Percentiles rank a stretch among this genome's conserved stretches.
phyloP scores from a whole-genome alignment of 2,797 vertebrate species.

The Rallus crepitans region DNA sequence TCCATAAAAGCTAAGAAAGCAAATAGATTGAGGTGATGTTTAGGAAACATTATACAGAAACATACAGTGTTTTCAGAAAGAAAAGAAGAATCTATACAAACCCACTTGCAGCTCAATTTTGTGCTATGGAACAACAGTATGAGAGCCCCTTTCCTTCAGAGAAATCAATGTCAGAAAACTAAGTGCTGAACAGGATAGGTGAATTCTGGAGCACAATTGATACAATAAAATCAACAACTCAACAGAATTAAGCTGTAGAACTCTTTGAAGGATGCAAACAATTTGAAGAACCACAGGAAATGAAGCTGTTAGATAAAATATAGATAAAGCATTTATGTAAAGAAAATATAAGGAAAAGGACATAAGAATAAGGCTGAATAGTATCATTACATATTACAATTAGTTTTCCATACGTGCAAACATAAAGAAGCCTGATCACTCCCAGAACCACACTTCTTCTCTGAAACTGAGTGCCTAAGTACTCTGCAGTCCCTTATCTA shows the following conservation, averaged over 20 bases:
- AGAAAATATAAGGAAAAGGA: not conserved
- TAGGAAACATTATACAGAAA: not conserved
- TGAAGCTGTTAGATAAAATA: not conserved
- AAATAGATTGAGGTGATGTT: not conserved
- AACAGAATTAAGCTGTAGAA: not conserved
- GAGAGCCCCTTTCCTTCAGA: not conserved
- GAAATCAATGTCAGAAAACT: not conserved
- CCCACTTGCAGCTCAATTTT: not conserved
- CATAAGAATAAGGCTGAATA: not conserved
- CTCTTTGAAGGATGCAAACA: not conserved
- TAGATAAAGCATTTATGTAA: not conserved
- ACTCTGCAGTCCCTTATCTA: not conserved
- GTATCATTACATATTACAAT: not conserved
- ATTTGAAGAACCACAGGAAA: not conserved
- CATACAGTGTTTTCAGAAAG: not conserved
- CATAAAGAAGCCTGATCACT: not conserved
- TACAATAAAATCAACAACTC: not conserved
- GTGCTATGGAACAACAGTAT: not conserved
- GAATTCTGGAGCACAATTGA: not conserved
- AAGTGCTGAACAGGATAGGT: not conserved
- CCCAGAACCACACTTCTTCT: not conserved
- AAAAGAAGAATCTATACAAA: not conserved
- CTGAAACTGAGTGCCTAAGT: not conserved
- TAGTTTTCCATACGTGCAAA: not conserved
- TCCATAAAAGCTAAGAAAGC: not conserved